Evolutionary conservation across 2,888 invertebrate genomes (phyloP), one percentile per base, ranked within the genome.

Genomic region (Eustalomyia histrio): DNA sequence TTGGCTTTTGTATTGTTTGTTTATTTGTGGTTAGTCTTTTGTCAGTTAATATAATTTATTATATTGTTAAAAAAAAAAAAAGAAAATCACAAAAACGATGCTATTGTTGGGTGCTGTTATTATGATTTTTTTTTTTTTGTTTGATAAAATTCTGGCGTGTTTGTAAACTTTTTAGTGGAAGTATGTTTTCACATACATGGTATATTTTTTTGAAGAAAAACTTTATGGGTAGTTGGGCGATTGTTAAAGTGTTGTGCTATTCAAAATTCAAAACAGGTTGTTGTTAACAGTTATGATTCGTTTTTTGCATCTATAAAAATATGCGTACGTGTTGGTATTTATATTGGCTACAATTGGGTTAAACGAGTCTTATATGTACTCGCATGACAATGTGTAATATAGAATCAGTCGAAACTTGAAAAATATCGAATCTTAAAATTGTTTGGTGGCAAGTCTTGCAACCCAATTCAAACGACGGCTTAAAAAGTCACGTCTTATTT

Each of bases 191-290:
- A 6, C 2, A 43, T 2, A 43, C 14, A 14, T 43, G 3, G 1
- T 39, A 9, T 39, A 5, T 39, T 39, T 39, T 39, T 39, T 39
- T 8, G 10, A 39, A 39, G 39, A 39, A 47, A 29, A 29, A 29
- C 29, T 29, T 29, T 29, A 29, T 29, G 3, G 3, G 29, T 29
- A 29, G 29, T 47, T 47, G 43, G 3, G 29, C 7, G 29, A 39
- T 53, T 17, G 14, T 43, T 61, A 43, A 65, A 60, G 60, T 75
- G 29, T 75, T 43, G 60, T 52, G 21, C 60, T 69, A 61, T 69
- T 79, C 75, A 65, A 73, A 60, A 80, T 80, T 76, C 68, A 60
- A 73, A 69, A 58, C 73, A 76, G 75, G 80, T 76, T 76, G 17
- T 67, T 71, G 57, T 68, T 80, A 72, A 68, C 63, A 63, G 58